Conservation (phyloP, 2,113 vertebrate genomes). For the Serilophus lunatus region DNA sequence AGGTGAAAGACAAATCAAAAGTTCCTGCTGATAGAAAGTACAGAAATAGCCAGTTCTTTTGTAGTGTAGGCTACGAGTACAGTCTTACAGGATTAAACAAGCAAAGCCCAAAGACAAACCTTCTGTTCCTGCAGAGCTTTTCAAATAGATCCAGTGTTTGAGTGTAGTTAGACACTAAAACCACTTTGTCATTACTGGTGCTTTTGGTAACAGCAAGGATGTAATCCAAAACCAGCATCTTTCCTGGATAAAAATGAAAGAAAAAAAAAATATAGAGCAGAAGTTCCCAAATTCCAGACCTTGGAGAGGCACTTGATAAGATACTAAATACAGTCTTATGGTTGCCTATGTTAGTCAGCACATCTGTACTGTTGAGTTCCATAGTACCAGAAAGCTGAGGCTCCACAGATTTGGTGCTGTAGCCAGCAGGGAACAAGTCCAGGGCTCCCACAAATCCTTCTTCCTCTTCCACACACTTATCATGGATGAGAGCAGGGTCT, state of each 20-base stretch:
- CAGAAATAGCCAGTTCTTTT: background rate
- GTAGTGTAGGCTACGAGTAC: background rate
- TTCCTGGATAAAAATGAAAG: constrained; percentile 73
- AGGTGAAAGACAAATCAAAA: background rate
- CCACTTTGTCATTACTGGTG: constrained; percentile 89
- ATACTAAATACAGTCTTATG: background rate
- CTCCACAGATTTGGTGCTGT: constrained; percentile 85
- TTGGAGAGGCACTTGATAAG: background rate
- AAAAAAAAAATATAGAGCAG: background rate
- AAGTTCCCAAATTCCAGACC: background rate
- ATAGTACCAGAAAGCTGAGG: constrained; percentile 91
- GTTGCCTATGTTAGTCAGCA: background rate
- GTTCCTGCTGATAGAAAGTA: background rate
- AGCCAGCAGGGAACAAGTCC: constrained; percentile 86
- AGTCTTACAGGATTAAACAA: background rate
- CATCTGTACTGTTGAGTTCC: background rate
- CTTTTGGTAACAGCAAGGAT: constrained; percentile 91
- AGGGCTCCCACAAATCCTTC: constrained; percentile 89
- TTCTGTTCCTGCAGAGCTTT: constrained; percentile 89
- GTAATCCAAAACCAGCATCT: constrained; percentile 96
- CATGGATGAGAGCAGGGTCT: constrained; percentile 93
- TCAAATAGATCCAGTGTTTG: constrained; percentile 97
- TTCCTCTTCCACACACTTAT: constrained; percentile 90
- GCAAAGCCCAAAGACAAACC: constrained; percentile 64
- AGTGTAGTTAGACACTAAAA: constrained; percentile 97